Base-by-base conservation (phyloP, 2,888 invertebrate species). In the Chymomyza caudatula region DNA sequence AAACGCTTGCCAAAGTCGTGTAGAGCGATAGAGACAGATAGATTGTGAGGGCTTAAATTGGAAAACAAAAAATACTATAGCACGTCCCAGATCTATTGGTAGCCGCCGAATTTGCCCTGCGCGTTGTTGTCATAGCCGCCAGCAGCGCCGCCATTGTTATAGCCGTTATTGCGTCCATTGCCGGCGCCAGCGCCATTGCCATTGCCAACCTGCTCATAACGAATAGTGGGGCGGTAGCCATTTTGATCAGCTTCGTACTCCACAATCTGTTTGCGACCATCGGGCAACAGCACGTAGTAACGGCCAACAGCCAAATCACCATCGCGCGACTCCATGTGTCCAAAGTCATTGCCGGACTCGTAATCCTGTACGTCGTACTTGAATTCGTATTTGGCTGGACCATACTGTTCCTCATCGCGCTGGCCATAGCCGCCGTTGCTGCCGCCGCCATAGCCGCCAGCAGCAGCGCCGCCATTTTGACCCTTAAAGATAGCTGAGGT, bases 251-350 rank as follows among this genome's bases (percentile, higher is more conserved):
- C 94, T 82, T 93, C 93, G 89, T 94, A 94, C 74, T 93, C 92
- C 0, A 94, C 94, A 47, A 93, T 93, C 91, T 94, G 94, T 86
- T 93, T 94, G 81, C 94, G 92, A 54, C 94, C 94, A 88, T 94
- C 94, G 71, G 94, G 94, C 61, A 94, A 89, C 3, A 94, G 88
- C 0, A 94, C 94, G 76, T 94, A 94, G 90, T 94, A 94, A 29
- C 92, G 88, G 1, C 94, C 94, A 55, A 92, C 91, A 8, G 94
- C 92, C 49, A 92, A 90, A 76, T 93, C 93, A 3, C 93, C 94
- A 81, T 93, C 92, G 37, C 94, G 91, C 4, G 92, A 90, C 87
- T 94, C 94, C 80, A 92, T 91, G 86, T 94, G 94, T 0, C 94
- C 94, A 73, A 94, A 94, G 81, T 94, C 93, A 72, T 93, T 93